These are phyloP conservation scores for Stomorhina lunata DNA, from an alignment of 2,888 invertebrate species.

Conservation along the genomic window DNA sequence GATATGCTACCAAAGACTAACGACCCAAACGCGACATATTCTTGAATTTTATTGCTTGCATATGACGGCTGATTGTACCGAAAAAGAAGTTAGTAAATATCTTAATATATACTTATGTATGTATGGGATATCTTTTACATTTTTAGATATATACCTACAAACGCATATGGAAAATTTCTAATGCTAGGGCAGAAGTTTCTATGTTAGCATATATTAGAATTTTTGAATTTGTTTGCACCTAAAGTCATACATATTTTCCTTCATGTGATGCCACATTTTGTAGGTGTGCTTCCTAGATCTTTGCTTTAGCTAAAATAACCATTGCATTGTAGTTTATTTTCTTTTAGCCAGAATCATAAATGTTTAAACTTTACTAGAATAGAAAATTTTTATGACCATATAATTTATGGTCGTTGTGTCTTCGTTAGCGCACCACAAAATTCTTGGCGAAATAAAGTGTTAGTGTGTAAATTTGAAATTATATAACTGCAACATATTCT, in stretches of 20 bases:
- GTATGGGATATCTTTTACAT: neutral
- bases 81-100: conserved; percentile 51
- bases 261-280: neutral
- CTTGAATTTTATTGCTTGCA: conserved; percentile 54
- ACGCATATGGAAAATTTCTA: neutral
- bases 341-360: conserved; percentile 23
- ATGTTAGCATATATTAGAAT: too few species aligned
- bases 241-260: neutral
- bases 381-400: conserved; percentile 58
- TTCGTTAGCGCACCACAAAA: neutral
- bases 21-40: conserved; percentile 52
- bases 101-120: conserved; percentile 33
- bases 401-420: conserved; percentile 49
- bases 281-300: conserved; percentile 1
- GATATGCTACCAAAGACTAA: conserved; percentile 47
- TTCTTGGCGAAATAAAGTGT: conserved; percentile 21
- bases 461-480: conserved; percentile 38
- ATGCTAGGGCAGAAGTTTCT: neutral
- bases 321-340: conserved; percentile 22
- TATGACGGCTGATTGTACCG: conserved; percentile 59
- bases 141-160: neutral
- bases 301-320: neutral
- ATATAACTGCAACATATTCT: neutral
- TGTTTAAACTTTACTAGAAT: conserved; percentile 13
- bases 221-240: too few species aligned